A percentile compares a stretch with the other conserved stretches of the same genome.
phyloP scores from a whole-genome alignment of 2,797 vertebrate genomes.

The Zalophus californianus region DNA sequence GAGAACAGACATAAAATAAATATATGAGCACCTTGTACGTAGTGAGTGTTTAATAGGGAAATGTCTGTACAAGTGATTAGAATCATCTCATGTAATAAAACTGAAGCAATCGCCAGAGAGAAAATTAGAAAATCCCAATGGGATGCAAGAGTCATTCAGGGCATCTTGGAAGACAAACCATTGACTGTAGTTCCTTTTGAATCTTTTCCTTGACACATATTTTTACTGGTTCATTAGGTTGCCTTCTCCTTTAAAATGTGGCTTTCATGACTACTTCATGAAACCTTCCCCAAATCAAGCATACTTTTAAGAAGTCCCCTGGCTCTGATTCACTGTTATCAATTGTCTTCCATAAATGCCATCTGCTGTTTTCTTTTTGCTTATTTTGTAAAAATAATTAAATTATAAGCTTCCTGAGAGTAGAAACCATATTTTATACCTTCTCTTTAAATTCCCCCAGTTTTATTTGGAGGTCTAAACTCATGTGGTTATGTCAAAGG shows the following conservation, averaged over 20 bases:
- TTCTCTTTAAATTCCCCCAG: background rate
- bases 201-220: background rate
- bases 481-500: background rate
- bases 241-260: background rate
- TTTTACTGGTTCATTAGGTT: slow-evolving; percentile 7
- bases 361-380: slow-evolving; percentile 15
- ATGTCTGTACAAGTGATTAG: background rate
- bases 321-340: background rate
- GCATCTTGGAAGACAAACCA: background rate
- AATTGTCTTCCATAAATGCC: background rate
- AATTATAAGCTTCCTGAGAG: slow-evolving; percentile 17
- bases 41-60: background rate
- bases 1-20: background rate
- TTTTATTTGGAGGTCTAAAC: slow-evolving; percentile 2
- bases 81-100: background rate
- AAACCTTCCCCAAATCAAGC: slow-evolving; percentile 34
- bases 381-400: slow-evolving; percentile 49
- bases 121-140: background rate
- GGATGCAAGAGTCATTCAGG: background rate
- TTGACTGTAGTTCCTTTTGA: background rate
- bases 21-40: background rate
- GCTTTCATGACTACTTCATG: background rate
- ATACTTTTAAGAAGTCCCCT: background rate
- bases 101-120: background rate
- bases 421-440: background rate